These are phyloP conservation scores for Pipistrellus pipistrellus DNA, from an alignment of 2,797 vertebrate species.

Conservation along the genomic window DNA sequence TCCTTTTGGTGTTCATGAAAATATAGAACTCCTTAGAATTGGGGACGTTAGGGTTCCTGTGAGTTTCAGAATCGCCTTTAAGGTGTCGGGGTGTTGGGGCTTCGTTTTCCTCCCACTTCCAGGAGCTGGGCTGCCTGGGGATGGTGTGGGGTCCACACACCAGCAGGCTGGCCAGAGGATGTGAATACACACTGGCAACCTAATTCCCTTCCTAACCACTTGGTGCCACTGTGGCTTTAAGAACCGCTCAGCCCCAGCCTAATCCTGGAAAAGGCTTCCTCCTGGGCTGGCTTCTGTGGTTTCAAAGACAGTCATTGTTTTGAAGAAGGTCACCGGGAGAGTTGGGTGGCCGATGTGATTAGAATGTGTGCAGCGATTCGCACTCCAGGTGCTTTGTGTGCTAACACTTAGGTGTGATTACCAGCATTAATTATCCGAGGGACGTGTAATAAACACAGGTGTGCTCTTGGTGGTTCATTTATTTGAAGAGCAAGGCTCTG, in stretches of 20 bases:
- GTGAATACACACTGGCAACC: not conserved
- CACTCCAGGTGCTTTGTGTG: conserved; percentile 79
- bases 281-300: conserved; percentile 64
- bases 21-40: not conserved
- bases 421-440: conserved; percentile 81
- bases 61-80: not conserved
- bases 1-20: not conserved
- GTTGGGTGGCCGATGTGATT: conserved; percentile 78
- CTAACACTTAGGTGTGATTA: conserved; percentile 79
- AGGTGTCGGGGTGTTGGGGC: not conserved
- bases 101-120: not conserved
- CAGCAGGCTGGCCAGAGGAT: not conserved
- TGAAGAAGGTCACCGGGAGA: conserved; percentile 83
- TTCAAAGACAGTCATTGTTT: conserved; percentile 83
- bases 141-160: not conserved
- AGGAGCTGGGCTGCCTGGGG: not conserved
- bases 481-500: conserved; percentile 73
- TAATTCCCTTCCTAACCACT: conserved; percentile 85
- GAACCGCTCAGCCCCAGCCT: conserved; percentile 65
- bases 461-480: conserved; percentile 78
- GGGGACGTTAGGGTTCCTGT: not conserved
- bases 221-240: conserved; percentile 89
- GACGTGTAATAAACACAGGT: conserved; percentile 77
- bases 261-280: conserved; percentile 52
- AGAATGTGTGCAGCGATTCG: conserved; percentile 76